phyloP scores from a whole-genome alignment of 35 echinoderm and acorn worm genomes.

The Heliocidaris tuberculata region DNA sequence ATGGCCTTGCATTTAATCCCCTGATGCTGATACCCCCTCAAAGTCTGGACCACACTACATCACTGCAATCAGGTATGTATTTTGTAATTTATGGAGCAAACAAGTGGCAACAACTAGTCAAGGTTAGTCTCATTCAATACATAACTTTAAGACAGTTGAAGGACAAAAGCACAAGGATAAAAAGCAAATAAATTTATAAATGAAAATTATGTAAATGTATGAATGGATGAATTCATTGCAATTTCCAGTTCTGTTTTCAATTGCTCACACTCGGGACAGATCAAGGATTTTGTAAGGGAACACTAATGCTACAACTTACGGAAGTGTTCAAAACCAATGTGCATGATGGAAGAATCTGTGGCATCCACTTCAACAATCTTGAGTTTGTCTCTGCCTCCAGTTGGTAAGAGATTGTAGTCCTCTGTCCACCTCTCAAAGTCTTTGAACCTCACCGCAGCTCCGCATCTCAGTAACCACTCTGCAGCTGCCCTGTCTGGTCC shows the following conservation, averaged over 20 bases:
- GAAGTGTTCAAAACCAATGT: conserved; percentile 94
- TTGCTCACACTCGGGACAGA: too few species aligned
- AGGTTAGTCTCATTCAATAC: too few species aligned
- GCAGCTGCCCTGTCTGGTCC: conserved; percentile 88
- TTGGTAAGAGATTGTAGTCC: conserved; percentile 89
- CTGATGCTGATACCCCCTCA: too few species aligned
- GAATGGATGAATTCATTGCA: background rate
- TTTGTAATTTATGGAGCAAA: too few species aligned
- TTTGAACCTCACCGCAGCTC: conserved; percentile 86
- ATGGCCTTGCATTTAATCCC: too few species aligned
- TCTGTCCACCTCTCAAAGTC: conserved; percentile 83
- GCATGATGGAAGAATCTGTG: conserved; percentile 95
- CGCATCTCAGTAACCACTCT: conserved; percentile 92
- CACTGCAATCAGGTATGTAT: too few species aligned
- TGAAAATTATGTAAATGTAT: background rate
- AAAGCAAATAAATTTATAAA: background rate
- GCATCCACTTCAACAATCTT: conserved; percentile 88
- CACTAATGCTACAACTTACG: conserved; percentile 56
- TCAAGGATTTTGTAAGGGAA: too few species aligned
- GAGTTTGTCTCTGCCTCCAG: conserved; percentile 64
- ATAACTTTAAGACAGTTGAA: too few species aligned
- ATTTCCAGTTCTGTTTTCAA: background rate
- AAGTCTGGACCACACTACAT: too few species aligned
- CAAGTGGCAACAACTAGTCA: too few species aligned
- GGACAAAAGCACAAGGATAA: too few species aligned